Conservation (phyloP, 2,113 vertebrate genomes). For the Apodemus speciosus region DNA sequence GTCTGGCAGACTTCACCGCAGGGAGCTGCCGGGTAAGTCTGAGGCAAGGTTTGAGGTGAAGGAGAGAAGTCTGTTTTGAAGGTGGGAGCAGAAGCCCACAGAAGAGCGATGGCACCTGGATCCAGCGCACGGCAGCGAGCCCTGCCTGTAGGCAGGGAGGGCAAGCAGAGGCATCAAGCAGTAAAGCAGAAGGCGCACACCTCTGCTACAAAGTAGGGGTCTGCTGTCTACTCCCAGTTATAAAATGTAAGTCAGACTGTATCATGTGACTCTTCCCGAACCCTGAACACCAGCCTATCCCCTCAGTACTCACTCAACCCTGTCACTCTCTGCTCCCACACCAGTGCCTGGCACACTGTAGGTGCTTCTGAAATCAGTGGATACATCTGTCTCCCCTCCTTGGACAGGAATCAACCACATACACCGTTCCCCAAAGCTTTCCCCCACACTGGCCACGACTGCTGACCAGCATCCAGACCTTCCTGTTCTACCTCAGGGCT, state of each 20-base stretch:
- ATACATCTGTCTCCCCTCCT: not conserved
- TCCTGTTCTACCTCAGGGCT: not conserved
- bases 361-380: not conserved
- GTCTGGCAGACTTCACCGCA: not conserved
- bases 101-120: not conserved
- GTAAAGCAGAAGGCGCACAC: not conserved
- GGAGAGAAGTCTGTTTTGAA: not conserved
- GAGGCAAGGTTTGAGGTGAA: not conserved
- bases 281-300: not conserved
- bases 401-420: not conserved
- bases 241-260: not conserved
- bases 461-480: not conserved
- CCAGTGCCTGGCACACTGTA: not conserved
- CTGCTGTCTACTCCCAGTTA: not conserved
- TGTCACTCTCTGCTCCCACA: not conserved
- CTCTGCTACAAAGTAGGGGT: not conserved
- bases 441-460: rapidly evolving
- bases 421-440: rapidly evolving
- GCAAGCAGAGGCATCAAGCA: rapidly evolving
- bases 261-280: not conserved
- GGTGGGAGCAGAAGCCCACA: not conserved
- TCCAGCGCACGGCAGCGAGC: not conserved
- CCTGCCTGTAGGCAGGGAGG: rapidly evolving
- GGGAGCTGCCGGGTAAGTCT: not conserved
- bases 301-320: not conserved